These are phyloP conservation scores for Caenorhabditis doughertyi DNA, from an alignment of 2,888 invertebrate species.

Conservation along the genomic window DNA sequence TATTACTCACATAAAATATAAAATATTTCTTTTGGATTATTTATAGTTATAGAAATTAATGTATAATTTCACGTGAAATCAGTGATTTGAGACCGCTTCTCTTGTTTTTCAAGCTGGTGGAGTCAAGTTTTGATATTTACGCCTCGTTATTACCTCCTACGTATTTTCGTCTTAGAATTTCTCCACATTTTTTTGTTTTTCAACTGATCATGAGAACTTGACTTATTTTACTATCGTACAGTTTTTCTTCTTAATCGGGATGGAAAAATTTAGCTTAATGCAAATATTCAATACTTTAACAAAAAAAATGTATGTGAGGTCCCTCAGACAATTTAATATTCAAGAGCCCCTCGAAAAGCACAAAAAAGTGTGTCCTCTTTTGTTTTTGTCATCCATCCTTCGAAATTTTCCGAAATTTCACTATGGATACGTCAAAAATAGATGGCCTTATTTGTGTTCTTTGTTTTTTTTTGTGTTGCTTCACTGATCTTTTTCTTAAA, in stretches of 20 bases:
- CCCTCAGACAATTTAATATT: not conserved
- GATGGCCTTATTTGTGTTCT: slow-evolving; percentile 4
- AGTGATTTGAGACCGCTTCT: not conserved
- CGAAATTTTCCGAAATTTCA: slow-evolving; percentile 6
- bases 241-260: not conserved
- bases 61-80: not conserved
- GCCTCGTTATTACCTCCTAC: slow-evolving; percentile 16
- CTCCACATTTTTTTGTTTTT: not conserved
- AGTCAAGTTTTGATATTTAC: not conserved
- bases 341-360: not conserved
- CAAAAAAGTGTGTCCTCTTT: slow-evolving; percentile 7
- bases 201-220: not conserved
- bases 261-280: too few species aligned
- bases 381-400: not conserved
- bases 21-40: not conserved
- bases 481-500: not conserved
- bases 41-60: not conserved
- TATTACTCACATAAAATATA: not conserved
- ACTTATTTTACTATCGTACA: not conserved
- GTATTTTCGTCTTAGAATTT: not conserved
- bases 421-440: slow-evolving; percentile 41
- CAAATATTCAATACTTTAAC: too few species aligned
- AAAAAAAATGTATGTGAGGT: too few species aligned
- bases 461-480: slow-evolving; percentile 17
- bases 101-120: slow-evolving; percentile 1